Conservation (phyloP, 2,113 vertebrate genomes). For the Sphaerodactylus townsendi region DNA sequence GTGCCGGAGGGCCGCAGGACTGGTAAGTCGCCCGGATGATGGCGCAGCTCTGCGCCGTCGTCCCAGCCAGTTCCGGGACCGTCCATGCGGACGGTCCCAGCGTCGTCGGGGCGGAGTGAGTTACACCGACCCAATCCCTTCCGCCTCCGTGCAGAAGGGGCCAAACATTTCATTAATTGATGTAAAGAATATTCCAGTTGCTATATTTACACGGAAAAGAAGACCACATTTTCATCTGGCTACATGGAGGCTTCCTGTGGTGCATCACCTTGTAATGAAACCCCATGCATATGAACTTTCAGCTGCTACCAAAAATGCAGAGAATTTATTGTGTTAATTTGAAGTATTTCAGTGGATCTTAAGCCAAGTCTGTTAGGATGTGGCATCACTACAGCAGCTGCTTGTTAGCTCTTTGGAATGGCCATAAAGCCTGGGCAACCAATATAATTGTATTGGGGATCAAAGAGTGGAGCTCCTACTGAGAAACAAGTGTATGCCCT, state of each 20-base stretch:
- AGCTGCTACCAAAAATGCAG: constrained; percentile 49
- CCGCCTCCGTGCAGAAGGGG: too few relatives aligned
- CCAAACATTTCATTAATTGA: constrained; percentile 19
- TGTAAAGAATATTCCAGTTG: constrained; percentile 6
- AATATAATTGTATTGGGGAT: constrained; percentile 75
- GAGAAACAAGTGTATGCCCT: constrained; percentile 72
- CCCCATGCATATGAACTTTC: constrained; percentile 41
- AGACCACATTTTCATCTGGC: constrained; percentile 19
- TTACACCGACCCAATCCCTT: too few relatives aligned
- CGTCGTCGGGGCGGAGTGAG: too few relatives aligned
- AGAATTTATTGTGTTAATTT: constrained; percentile 60
- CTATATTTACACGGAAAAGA: constrained; percentile 22
- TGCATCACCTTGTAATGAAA: constrained; percentile 27
- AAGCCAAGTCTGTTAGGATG: constrained; percentile 63
- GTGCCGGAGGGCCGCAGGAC: too few relatives aligned
- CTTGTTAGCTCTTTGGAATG: constrained; percentile 66
- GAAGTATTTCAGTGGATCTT: constrained; percentile 68
- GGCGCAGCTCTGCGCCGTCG: too few relatives aligned
- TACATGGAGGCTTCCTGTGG: constrained; percentile 3
- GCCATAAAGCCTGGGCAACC: constrained; percentile 71
- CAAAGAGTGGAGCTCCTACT: constrained; percentile 78
- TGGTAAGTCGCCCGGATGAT: too few relatives aligned
- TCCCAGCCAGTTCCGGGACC: too few relatives aligned
- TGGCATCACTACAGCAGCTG: constrained; percentile 59
- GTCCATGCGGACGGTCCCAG: too few relatives aligned